Base-by-base conservation (phyloP, 2,113 vertebrate species). In the Bathybates hornii region DNA sequence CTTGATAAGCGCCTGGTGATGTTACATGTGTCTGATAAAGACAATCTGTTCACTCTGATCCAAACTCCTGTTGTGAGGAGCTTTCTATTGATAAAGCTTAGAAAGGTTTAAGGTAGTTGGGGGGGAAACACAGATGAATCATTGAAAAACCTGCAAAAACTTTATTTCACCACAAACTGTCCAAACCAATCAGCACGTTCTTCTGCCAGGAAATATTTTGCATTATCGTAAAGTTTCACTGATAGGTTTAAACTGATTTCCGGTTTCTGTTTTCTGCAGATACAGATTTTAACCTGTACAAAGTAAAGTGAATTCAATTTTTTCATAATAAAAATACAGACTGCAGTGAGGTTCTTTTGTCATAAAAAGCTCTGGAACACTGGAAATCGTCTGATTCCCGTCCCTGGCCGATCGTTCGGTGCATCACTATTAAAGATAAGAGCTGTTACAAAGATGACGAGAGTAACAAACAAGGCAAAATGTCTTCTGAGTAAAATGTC, bases 371-470 rank as follows among this genome's bases (percentile, higher is more conserved):
- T 34, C 29, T 61, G 29, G 29, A 71, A 6, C 36, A 0, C 12
- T 14, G 12, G 36, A 41, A 71, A 41, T 68, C 0, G 3, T 38
- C 63, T 5, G 34, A 41, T 38, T 38, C 19, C 0, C 6, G 63
- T 41, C 12, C n/a, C 36, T 14, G 61, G 4, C 34, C 3, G 10
- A 5, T 68, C 1, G 1, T 21, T 1, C 3, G 19, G 36, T 21
- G 66, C n/a, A 71, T 41, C 7, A 6, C 36, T 71, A 43, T 43
- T 21, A 24, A 24, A 41, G 0, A 24, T 41, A 41, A 68, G 63
- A 21, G 11, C 4, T 12, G 63, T 68, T 0, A 41, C n/a, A 38
- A 68, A 3, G 34, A 68, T 21, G 63, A 41, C 3, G n/a, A 14
- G 2, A 41, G 9, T 1, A 45, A 73, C 14, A 76, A 71, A 76